A percentile compares a stretch with the other conserved stretches of the same genome.
phyloP scores from a whole-genome alignment of 2,888 invertebrate genomes.

The Drosophila buzzatii region DNA sequence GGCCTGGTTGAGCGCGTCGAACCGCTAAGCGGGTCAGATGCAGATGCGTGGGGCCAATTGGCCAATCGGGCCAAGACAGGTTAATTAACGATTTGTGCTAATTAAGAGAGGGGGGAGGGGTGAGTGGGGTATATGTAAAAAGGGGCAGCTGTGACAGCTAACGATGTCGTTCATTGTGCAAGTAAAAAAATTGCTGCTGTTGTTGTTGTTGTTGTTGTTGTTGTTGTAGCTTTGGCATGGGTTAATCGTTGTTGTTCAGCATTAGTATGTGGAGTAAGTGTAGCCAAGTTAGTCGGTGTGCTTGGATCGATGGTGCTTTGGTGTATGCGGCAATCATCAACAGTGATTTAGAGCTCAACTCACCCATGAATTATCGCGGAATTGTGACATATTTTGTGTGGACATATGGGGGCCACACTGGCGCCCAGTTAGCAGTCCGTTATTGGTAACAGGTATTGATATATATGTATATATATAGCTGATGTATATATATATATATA shows the following conservation, averaged over 20 bases:
- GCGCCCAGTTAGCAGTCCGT: slow-evolving; percentile 25
- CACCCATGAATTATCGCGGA: slow-evolving; percentile 84
- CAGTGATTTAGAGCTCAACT: slow-evolving; percentile 57
- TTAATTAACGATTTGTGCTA: slow-evolving; percentile 76
- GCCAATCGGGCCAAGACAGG: slow-evolving; percentile 76
- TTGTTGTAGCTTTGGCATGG: background rate
- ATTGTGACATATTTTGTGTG: slow-evolving; percentile 81
- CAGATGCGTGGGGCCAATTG: slow-evolving; percentile 75
- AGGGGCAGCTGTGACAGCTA: background rate
- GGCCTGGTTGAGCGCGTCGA: slow-evolving; percentile 11
- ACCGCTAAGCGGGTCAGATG: slow-evolving; percentile 66
- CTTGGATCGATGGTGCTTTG: background rate
- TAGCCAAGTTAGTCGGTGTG: slow-evolving; percentile 24
- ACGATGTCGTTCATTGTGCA: slow-evolving; percentile 24
- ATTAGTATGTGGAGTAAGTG: slow-evolving; percentile 8
- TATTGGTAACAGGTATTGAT: slow-evolving; percentile 10
- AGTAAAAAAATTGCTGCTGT: background rate
- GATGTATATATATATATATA: slow-evolving; percentile 14
- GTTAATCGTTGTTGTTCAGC: slow-evolving; percentile 27
- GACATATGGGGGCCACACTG: slow-evolving; percentile 39
- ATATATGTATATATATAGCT: slow-evolving; percentile 3
- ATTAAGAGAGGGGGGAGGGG: slow-evolving; percentile 42
- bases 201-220: background rate
- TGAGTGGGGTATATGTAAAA: too few relatives aligned
- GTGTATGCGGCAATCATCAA: slow-evolving; percentile 16